Evolutionary conservation across 2,113 vertebrate genomes (phyloP), one percentile per base, ranked within the genome.

Genomic region (Oryzias melastigma): DNA sequence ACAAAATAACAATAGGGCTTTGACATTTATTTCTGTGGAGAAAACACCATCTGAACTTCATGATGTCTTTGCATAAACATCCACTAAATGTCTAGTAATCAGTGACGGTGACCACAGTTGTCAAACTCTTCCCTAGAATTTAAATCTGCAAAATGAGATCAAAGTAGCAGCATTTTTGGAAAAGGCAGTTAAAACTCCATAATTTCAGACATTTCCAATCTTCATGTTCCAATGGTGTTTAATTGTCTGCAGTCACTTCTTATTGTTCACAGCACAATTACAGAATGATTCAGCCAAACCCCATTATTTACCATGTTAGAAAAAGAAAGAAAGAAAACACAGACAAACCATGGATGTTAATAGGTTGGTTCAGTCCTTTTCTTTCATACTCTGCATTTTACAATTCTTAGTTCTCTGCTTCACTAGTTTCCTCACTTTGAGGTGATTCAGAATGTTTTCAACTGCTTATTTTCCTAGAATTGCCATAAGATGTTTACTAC

Each of bases 241-340:
- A 43, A 5, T 61, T 43, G 10, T 44, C 43, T 56, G 29, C 24
- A 25, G 59, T 54, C 52, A 52, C 46, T 14, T 27, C 19, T 58
- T 35, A 53, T 52, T 83, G 58, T 77, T 59, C 19, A 1, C 2
- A 22, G 5, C 24, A 74, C 44, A 55, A 65, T 50, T 51, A 57
- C 50, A 50, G 64, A 14, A 46, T 29, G 65, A 70, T 62, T 69
- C 65, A 58, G 70, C 65, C 74, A 68, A 83, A 78, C 76, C 62
- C 62, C 54, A 20, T 59, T 61, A n/a, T 51, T 29, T 71, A 22
- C 5, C 62, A 24, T 54, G 59, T 51, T 47, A 61, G 40, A 64
- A 48, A 57, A 19, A 8, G 44, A 51, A 46, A 6, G 35, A 75
- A 29, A 52, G 56, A 69, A 48, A 65, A 46, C 61, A 49, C 25